Evolutionary conservation across 2,888 invertebrate genomes (phyloP).

Genomic region (Eupithecia vulgata): DNA sequence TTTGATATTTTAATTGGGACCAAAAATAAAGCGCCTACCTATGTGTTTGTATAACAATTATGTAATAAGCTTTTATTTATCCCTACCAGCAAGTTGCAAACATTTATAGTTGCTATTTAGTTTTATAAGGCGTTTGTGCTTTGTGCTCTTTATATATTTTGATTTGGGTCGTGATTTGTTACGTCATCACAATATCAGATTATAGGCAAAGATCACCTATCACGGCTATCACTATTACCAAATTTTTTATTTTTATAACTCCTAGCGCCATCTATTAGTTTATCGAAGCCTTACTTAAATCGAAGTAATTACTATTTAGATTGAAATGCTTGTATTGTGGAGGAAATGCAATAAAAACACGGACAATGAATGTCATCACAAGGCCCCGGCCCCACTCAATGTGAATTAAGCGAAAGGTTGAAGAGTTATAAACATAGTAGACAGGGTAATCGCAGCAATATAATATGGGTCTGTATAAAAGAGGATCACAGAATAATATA

Average conservation of each 20-base stretch:
- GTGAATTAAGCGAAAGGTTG: conserved; percentile 44
- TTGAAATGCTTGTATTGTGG: not conserved
- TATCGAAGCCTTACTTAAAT: not conserved
- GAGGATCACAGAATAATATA: not conserved
- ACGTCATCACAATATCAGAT: not conserved
- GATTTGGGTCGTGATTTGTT: not conserved
- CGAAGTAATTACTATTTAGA: not conserved
- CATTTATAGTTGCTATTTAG: not conserved
- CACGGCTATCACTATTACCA: not conserved
- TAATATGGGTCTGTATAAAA: not conserved
- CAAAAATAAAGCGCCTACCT: not conserved
- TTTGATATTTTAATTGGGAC: not conserved
- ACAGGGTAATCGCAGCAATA: no score
- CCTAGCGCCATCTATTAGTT: not conserved
- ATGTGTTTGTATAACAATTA: not conserved
- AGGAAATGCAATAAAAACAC: conserved; percentile 32
- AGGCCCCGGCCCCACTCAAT: conserved; percentile 54
- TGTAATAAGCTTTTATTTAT: not conserved
- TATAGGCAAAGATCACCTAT: not conserved
- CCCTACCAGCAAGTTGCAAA: not conserved
- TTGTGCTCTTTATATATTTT: not conserved
- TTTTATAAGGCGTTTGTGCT: not conserved
- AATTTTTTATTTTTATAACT: not conserved
- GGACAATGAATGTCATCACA: conserved; percentile 63
- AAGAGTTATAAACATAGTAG: conserved; percentile 22